phyloP scores from a whole-genome alignment of 2,797 vertebrate species.

The Simalia tracyae region DNA sequence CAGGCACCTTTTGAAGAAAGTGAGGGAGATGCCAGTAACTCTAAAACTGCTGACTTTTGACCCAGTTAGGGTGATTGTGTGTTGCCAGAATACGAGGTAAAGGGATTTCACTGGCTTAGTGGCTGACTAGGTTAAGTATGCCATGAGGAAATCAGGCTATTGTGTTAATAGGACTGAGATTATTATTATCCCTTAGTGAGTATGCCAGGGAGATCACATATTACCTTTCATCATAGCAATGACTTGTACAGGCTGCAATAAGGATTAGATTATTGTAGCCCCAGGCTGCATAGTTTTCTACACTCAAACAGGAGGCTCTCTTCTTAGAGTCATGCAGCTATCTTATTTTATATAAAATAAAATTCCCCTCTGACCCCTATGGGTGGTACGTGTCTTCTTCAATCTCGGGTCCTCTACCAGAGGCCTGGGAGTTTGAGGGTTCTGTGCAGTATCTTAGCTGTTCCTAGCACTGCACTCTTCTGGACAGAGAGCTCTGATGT shows the following conservation, averaged over 20 bases:
- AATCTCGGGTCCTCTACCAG: too few species aligned
- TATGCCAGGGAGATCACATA: background rate
- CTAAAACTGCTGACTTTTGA: background rate
- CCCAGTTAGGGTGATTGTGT: background rate
- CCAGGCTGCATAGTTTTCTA: background rate
- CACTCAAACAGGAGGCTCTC: background rate
- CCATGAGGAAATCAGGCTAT: background rate
- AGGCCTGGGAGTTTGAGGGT: too few species aligned
- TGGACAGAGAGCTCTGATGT: background rate
- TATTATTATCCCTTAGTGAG: rapidly evolving
- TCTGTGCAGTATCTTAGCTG: too few species aligned
- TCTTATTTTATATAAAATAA: too few species aligned
- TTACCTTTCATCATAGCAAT: background rate
- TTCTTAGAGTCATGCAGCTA: background rate
- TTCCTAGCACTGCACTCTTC: too few species aligned
- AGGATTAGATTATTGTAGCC: background rate
- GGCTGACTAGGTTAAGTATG: background rate
- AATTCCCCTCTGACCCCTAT: too few species aligned
- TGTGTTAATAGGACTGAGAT: background rate
- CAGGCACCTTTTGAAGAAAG: background rate
- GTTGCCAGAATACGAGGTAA: background rate
- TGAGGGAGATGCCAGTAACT: background rate
- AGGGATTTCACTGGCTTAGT: background rate
- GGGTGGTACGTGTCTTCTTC: too few species aligned
- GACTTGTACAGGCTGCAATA: background rate